phyloP scores from a whole-genome alignment of 2,797 vertebrate genomes.

The Microtus californicus region DNA sequence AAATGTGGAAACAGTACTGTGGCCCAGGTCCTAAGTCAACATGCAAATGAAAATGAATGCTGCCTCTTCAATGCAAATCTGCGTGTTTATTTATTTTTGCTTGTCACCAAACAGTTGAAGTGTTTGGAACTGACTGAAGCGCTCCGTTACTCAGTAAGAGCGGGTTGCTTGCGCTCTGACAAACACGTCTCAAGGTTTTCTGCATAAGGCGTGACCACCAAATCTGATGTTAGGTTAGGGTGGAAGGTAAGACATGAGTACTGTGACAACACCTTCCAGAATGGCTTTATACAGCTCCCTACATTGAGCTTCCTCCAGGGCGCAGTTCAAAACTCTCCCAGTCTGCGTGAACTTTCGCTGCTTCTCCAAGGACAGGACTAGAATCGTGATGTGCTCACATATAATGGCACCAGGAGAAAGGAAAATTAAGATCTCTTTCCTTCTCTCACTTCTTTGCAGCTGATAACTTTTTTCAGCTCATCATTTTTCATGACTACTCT shows the following conservation, averaged over 20 bases:
- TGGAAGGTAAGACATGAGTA: neutral
- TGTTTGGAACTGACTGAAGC: constrained; percentile 46
- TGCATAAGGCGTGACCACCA: neutral
- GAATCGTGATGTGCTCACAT: neutral
- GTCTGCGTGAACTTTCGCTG: constrained; percentile 11
- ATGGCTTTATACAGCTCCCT: neutral
- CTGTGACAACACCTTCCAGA: neutral
- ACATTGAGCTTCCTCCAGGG: neutral
- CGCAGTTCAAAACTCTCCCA: neutral
- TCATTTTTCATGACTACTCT: constrained; percentile 46
- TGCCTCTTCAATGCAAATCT: neutral
- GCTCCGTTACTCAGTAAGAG: neutral
- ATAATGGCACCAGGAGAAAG: constrained; percentile 10
- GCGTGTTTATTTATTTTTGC: neutral
- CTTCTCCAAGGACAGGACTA: neutral
- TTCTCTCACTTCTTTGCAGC: constrained; percentile 14
- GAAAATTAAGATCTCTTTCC: neutral
- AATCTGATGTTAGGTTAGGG: neutral
- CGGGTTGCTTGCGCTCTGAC: constrained; percentile 14
- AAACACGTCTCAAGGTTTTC: neutral
- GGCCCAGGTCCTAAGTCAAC: neutral
- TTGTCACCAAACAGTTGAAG: constrained; percentile 32
- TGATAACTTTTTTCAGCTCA: constrained; percentile 5
- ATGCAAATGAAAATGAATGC: neutral
- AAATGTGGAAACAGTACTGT: constrained; percentile 25